Evolutionary conservation across 1,140 invertebrate genomes (phyloP).

Genomic region (Ladona fulva): DNA sequence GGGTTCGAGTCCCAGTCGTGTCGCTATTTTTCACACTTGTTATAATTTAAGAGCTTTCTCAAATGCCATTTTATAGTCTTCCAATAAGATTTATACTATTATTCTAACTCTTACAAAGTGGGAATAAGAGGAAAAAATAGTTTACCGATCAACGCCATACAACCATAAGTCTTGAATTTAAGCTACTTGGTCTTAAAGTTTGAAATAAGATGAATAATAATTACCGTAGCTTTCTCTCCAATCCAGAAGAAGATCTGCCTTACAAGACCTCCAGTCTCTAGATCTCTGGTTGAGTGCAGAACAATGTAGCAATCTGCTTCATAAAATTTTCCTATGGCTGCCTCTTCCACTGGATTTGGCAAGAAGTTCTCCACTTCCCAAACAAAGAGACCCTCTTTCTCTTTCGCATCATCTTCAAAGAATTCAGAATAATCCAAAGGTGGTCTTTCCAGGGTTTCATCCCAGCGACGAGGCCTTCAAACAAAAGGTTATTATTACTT

Average conservation of each 20-base stretch:
- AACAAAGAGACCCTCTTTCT: constrained; percentile 74
- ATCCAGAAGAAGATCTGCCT: constrained; percentile 99
- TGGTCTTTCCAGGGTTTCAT: constrained; percentile 89
- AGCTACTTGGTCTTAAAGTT: no score
- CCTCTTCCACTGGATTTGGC: constrained; percentile 84
- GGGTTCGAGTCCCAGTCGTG: no score
- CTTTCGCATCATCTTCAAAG: constrained; percentile 95
- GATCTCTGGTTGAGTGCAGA: constrained; percentile 80
- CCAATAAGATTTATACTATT: no score
- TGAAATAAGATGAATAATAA: no score
- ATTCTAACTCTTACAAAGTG: no score
- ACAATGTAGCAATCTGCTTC: constrained; percentile 99
- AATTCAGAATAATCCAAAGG: constrained; percentile 98
- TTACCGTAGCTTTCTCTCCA: constrained; percentile 85
- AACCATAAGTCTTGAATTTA: no score
- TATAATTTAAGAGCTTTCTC: no score
- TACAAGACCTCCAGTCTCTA: constrained; percentile 66
- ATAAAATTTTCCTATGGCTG: constrained; percentile 95
- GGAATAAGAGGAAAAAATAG: no score
- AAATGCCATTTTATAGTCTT: no score
- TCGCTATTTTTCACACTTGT: no score
- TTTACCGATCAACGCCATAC: no score
- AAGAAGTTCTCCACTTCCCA: constrained; percentile 99
- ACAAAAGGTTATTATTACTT: no score
- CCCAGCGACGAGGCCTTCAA: constrained; percentile 75